Base-by-base conservation (phyloP, 2,113 vertebrate genomes). In the Columba livia region DNA sequence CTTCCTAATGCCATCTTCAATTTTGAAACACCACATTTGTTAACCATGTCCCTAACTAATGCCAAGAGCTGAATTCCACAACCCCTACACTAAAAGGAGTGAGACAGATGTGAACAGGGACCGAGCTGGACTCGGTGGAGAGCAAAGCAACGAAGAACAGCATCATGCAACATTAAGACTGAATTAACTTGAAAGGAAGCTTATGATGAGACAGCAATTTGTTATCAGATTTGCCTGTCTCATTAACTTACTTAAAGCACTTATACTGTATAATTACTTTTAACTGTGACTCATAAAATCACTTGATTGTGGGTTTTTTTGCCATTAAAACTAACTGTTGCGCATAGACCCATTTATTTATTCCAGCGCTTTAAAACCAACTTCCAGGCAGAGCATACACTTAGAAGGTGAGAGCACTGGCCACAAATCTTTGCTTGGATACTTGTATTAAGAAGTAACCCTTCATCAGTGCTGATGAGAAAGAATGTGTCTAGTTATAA, bases 241-340 rank as follows among this genome's bases (percentile, higher is more conserved):
- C 93, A 85, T 83, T 83, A 90, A 88, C 66, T 95, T 53, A 79
- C 60, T 73, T 64, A 67, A 79, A 94, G 64, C 48, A 85, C 58
- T 96, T 95, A 34, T 0, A 57, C 40, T 79, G 67, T 48, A 75
- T 89, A 96, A 96, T 96, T 93, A 88, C 92, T 94, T 93, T 74
- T 89, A 89, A 90, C 82, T 74, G 60, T 48, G 51, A 66, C 66
- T 91, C 82, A 64, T 84, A 93, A 95, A 93, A 96, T 36, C 34
- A 91, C 85, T 94, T 91, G 83, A 93, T 80, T 72, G 64, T 72
- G 64, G 12, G 3, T 12, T 62, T 80, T 93, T 67, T 88, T 77
- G 54, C 86, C 70, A 89, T 85, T 95, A 95, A 89, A 92, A 85
- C 21, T 89, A 85, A 91, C 78, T 61, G 51, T 26, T 91, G 29